Conservation (phyloP, 1,140 invertebrate species). For the Bombus cullumanus region DNA sequence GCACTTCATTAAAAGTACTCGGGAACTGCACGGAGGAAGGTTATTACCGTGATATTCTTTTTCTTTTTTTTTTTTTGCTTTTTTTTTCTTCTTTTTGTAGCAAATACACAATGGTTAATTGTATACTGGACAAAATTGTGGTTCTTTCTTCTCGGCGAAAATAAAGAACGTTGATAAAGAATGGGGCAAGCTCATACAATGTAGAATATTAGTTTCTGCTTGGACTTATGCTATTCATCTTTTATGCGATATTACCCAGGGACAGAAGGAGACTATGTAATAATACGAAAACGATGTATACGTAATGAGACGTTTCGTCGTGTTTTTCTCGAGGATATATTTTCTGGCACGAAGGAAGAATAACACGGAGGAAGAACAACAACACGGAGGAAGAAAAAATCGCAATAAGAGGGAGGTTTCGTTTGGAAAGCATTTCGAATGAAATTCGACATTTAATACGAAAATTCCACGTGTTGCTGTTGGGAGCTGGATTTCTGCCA, state of each 20-base stretch:
- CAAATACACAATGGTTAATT: neutral
- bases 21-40: neutral
- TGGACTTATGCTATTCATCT: neutral
- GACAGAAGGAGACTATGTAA: neutral
- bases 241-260: neutral
- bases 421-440: too few species aligned
- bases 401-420: neutral
- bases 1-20: neutral
- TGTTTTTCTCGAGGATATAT: neutral
- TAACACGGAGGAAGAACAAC: neutral
- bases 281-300: slow-evolving; percentile 1
- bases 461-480: slow-evolving; percentile 14
- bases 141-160: neutral
- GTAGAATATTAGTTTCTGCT: neutral
- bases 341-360: neutral
- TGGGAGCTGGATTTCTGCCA: slow-evolving; percentile 24
- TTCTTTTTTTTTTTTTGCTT: accelerated
- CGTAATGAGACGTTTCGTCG: neutral
- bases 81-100: too few species aligned
- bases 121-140: neutral
- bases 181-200: neutral
- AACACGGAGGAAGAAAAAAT: neutral
- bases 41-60: neutral
- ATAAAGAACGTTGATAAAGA: slow-evolving; percentile 4
- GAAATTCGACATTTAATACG: neutral